Conservation (phyloP, 1,140 invertebrate species). For the Theocolax elegans region DNA sequence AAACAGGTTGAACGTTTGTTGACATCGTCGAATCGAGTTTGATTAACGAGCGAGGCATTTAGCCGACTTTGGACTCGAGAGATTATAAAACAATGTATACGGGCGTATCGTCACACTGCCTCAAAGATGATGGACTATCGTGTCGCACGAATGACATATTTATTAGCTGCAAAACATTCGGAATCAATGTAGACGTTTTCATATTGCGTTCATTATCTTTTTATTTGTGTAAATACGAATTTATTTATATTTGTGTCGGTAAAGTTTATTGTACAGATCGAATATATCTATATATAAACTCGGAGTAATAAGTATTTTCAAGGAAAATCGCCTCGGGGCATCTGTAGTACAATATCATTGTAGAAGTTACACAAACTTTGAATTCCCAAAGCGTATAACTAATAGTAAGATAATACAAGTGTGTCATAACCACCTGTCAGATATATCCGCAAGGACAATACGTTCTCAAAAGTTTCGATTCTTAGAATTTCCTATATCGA, state of each 20-base stretch:
- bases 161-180: conserved; percentile 41
- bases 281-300: too few relatives aligned
- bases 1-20: conserved; percentile 30
- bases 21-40: conserved; percentile 46
- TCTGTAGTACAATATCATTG: neutral
- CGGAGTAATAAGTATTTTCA: conserved; percentile 27
- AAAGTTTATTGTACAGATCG: too few relatives aligned
- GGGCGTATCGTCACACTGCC: conserved; percentile 15
- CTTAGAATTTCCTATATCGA: too few relatives aligned
- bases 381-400: too few relatives aligned
- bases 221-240: too few relatives aligned
- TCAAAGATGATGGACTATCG: conserved; percentile 46
- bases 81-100: conserved; percentile 47
- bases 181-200: neutral
- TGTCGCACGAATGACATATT: conserved; percentile 45
- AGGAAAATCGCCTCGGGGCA: conserved; percentile 5
- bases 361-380: too few relatives aligned
- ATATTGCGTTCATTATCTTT: too few relatives aligned
- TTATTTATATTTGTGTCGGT: too few relatives aligned
- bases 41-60: conserved; percentile 49
- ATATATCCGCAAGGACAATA: too few relatives aligned
- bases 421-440: too few relatives aligned
- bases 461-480: too few relatives aligned
- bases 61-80: conserved; percentile 47
- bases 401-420: too few relatives aligned